Conservation (phyloP, 2,888 invertebrate genomes). For the Oligia fasciuncula region DNA sequence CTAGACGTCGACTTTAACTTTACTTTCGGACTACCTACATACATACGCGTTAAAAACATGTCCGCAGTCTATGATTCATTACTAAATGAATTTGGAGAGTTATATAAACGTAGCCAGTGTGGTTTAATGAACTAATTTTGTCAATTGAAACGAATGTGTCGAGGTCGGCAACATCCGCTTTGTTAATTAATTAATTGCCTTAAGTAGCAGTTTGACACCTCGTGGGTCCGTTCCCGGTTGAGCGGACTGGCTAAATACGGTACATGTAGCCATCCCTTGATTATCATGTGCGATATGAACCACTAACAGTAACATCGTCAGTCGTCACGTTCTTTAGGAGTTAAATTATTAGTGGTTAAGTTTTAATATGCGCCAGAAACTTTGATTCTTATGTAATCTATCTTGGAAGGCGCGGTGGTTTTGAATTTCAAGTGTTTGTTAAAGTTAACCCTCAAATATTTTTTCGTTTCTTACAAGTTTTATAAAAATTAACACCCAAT, state of each 20-base stretch:
- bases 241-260: not conserved
- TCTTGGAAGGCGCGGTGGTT: not conserved
- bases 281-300: not conserved
- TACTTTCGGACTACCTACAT: slow-evolving; percentile 20
- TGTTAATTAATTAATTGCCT: slow-evolving; percentile 64
- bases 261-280: not conserved
- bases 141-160: slow-evolving; percentile 71
- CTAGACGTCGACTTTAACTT: slow-evolving; percentile 32
- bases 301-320: not conserved
- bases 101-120: slow-evolving; percentile 31
- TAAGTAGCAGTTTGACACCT: slow-evolving; percentile 60
- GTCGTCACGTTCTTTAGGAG: not conserved
- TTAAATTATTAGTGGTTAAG: not conserved
- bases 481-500: not conserved
- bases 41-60: slow-evolving; percentile 8
- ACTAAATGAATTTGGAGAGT: slow-evolving; percentile 45
- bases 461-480: not conserved
- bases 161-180: slow-evolving; percentile 70
- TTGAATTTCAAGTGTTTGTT: not conserved
- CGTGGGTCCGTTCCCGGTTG: slow-evolving; percentile 20
- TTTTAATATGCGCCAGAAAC: not conserved
- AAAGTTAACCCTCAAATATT: not conserved
- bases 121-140: slow-evolving; percentile 70
- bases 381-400: not conserved
- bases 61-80: slow-evolving; percentile 41